Evolutionary conservation across 2,797 vertebrate species (phyloP), one percentile per base, ranked within the genome.

Genomic region (Lacerta agilis): DNA sequence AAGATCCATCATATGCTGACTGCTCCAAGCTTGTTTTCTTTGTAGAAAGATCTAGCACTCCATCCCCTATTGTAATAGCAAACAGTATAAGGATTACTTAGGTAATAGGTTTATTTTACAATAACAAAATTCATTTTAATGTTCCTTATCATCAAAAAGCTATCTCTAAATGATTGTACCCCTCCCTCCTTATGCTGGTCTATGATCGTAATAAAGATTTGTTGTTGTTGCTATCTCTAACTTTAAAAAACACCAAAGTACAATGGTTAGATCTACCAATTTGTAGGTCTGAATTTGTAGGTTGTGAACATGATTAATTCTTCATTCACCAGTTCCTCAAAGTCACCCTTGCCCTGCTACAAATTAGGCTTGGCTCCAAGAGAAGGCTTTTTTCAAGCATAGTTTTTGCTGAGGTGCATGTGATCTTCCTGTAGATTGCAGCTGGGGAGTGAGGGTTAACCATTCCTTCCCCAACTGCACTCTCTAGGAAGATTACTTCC

Each of bases 11-110:
- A 92, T 97, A 96, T 96, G 97, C 95, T 90, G 96, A 96, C 95
- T 97, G 95, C 95, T 97, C 97, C 94, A 96, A 97, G 96, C 94
- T 96, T 94, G 96, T 98, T 95, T 98, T 98, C 97, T 98, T 99
- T 92, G 97, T 96, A 95, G 99, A 99, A 95, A 99, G 99, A 98
- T 99, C 99, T 93, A 99, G 98, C 94, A 98, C 98, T 92, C 97
- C 98, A 97, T 98, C 99, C 98, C 96, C 97, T 97, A 95, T 94
- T 93, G 97, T 91, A 96, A 95, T 43, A 79, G 45, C 6, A 61
- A 33, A 66, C 17, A 80, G 67, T 83, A 20, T 55, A 66, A 85
- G 5, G 45, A 73, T 72, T 85, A 85, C 38, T 72, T 80, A 8
- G 27, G 67, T 72, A 86, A 72, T 38, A 8, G 25, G 3, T 36